Evolutionary conservation across 2,113 vertebrate genomes (phyloP).

Genomic region (Psophia crepitans): DNA sequence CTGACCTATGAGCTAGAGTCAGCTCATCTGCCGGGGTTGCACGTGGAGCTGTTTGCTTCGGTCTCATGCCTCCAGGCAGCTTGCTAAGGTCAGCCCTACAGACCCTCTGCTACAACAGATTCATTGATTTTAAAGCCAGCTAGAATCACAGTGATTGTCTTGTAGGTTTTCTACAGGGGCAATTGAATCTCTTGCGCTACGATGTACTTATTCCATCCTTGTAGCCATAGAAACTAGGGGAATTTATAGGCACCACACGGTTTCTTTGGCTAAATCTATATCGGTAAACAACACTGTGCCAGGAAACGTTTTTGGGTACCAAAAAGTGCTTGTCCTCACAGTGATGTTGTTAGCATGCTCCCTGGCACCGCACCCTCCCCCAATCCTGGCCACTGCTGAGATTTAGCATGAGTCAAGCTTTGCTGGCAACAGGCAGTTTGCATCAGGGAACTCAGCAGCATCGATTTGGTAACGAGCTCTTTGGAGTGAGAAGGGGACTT

Average conservation of each 20-base stretch:
- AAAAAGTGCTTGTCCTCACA: rapidly evolving
- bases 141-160: background rate
- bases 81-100: background rate
- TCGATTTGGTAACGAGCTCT: rapidly evolving
- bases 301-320: background rate
- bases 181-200: background rate
- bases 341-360: background rate
- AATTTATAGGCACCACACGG: slow-evolving; percentile 15
- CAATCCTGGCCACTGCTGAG: background rate
- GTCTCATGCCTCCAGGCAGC: background rate
- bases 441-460: background rate
- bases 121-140: background rate
- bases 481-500: background rate
- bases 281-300: background rate
- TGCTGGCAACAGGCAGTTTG: background rate
- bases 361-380: background rate
- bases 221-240: slow-evolving; percentile 29
- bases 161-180: background rate
- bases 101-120: background rate
- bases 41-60: rapidly evolving
- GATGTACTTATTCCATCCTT: background rate
- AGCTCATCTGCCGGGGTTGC: background rate
- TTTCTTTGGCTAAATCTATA: background rate
- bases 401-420: rapidly evolving
- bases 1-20: background rate